phyloP scores from a whole-genome alignment of 2,888 invertebrate species.

The Sturmia bella region DNA sequence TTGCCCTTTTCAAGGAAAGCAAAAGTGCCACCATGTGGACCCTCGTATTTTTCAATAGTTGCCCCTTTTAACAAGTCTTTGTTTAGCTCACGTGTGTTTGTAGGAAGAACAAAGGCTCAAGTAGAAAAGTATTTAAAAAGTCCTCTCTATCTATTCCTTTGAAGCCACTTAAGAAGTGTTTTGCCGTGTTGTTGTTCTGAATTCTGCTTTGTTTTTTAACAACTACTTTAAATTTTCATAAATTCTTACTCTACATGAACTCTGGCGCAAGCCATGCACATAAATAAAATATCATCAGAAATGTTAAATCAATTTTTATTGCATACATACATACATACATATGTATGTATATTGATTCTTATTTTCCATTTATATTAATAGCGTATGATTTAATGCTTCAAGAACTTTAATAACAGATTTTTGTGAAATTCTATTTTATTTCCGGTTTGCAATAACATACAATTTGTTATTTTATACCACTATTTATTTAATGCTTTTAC shows the following conservation, averaged over 20 bases:
- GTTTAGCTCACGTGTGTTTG: neutral
- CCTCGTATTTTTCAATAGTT: constrained; percentile 8
- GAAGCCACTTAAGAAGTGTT: constrained; percentile 29
- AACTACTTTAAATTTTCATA: neutral
- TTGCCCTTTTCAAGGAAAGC: no score
- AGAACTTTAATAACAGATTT: constrained; percentile 15
- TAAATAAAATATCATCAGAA: constrained; percentile 1
- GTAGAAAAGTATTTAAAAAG: constrained; percentile 4
- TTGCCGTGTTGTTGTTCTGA: neutral
- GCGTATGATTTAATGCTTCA: constrained; percentile 28
- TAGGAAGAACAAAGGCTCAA: neutral
- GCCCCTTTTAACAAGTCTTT: neutral
- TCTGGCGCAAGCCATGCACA: neutral
- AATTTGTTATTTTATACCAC: constrained; percentile 18
- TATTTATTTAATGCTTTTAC: constrained; percentile 21
- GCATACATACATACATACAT: no score
- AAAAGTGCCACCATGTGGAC: neutral
- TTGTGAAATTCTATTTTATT: constrained; percentile 44
- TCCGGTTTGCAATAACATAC: constrained; percentile 49
- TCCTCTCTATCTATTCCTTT: neutral
- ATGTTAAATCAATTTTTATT: constrained; percentile 26
- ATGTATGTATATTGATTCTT: constrained; percentile 49
- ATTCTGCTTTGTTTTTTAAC: neutral
- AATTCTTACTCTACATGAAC: constrained; percentile 1
- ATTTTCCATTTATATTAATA: constrained; percentile 8